Percentiles rank a stretch among this genome's conserved stretches.
Evolutionary conservation across 2,113 vertebrate species (phyloP).

Genomic region (Micronycteris hirsuta): DNA sequence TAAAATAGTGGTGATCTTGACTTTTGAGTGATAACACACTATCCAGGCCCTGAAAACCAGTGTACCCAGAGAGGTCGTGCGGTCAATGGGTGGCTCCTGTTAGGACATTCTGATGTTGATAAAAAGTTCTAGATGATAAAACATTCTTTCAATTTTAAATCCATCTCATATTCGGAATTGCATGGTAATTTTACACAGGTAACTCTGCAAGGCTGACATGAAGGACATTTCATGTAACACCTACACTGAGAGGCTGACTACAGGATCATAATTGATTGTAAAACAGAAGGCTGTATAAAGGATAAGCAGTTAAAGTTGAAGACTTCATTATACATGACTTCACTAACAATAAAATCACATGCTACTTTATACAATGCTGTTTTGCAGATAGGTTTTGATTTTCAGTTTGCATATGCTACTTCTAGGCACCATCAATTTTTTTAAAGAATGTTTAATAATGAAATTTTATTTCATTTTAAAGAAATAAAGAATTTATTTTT

Average conservation of each 20-base stretch:
- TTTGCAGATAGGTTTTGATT: constrained; percentile 11
- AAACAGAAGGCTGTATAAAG: neutral
- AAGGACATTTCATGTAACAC: neutral
- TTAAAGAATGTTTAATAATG: neutral
- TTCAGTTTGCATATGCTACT: neutral
- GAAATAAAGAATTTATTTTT: neutral
- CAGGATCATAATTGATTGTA: neutral
- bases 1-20: neutral
- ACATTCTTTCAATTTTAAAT: constrained; percentile 35
- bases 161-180: constrained; percentile 1
- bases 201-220: neutral
- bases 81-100: neutral
- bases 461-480: neutral
- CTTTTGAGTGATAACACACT: neutral
- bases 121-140: neutral
- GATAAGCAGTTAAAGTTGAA: neutral
- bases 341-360: neutral
- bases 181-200: neutral
- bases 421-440: neutral
- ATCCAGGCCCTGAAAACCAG: neutral
- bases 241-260: neutral
- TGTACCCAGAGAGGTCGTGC: neutral
- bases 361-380: neutral
- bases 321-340: neutral
- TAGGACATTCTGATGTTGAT: neutral